phyloP scores from a whole-genome alignment of 1,140 invertebrate species.

The Orchestia grillus region DNA sequence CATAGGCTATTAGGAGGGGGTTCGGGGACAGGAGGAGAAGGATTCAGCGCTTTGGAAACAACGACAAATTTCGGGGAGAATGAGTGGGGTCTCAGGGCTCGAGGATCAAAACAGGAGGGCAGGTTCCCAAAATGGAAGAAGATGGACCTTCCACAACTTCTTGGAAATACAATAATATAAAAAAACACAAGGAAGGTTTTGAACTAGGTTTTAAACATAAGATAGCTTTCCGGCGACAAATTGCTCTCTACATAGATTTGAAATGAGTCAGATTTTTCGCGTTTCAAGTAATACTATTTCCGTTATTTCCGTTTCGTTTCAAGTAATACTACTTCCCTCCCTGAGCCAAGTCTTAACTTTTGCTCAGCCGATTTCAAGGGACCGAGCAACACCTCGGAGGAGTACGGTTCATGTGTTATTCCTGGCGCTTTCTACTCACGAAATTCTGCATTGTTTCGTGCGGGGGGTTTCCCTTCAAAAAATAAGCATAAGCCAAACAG shows the following conservation, averaged over 20 bases:
- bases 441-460: too few species aligned
- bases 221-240: background rate
- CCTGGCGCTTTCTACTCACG: too few species aligned
- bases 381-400: background rate
- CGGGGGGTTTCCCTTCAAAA: too few species aligned
- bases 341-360: too few species aligned
- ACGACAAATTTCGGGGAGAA: background rate
- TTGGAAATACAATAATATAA: background rate
- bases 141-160: background rate
- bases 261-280: background rate
- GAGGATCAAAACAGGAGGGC: background rate
- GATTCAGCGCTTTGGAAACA: background rate
- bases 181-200: background rate
- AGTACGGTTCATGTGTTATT: background rate
- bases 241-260: too few species aligned
- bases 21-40: background rate
- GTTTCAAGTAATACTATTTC: too few species aligned
- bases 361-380: background rate
- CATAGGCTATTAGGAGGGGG: background rate
- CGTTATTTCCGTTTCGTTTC: too few species aligned
- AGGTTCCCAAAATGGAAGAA: background rate
- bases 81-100: background rate
- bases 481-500: too few species aligned
- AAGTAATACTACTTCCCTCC: too few species aligned
- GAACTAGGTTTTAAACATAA: background rate